Conservation (phyloP, 2,888 invertebrate genomes). For the Cryptus viduatorius region DNA sequence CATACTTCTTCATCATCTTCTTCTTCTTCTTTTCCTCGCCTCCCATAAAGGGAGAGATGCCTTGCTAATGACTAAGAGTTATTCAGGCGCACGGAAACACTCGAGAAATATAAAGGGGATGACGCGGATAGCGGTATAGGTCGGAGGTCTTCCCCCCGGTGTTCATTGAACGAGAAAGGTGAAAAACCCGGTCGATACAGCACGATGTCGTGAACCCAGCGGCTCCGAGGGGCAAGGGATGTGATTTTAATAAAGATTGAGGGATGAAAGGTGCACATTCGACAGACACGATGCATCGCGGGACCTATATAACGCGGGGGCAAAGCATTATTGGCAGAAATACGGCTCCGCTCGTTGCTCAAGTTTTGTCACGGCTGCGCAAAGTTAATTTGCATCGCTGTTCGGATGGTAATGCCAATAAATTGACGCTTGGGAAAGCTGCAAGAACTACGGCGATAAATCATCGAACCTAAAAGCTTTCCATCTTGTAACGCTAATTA, state of each 20-base stretch:
- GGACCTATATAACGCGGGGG: background rate
- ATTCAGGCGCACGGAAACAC: constrained; percentile 80
- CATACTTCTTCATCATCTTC: constrained; percentile 16
- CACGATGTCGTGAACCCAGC: constrained; percentile 4
- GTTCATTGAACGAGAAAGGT: constrained; percentile 61
- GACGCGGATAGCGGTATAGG: constrained; percentile 35
- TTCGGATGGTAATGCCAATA: background rate
- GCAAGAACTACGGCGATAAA: background rate
- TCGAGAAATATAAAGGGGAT: constrained; percentile 53
- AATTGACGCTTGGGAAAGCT: background rate
- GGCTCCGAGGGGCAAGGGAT: background rate
- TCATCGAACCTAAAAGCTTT: no score
- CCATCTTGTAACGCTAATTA: background rate
- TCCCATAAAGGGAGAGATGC: constrained; percentile 60
- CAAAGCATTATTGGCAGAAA: background rate
- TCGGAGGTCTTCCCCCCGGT: constrained; percentile 29
- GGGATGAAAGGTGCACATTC: background rate
- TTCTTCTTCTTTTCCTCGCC: constrained; percentile 27
- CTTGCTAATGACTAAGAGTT: constrained; percentile 80
- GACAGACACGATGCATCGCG: background rate
- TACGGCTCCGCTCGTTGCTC: background rate
- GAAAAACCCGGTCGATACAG: constrained; percentile 44
- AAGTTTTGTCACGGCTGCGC: background rate
- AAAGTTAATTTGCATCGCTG: background rate
- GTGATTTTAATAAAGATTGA: constrained; percentile 50